A percentile compares a stretch with the other conserved stretches of the same genome.
Evolutionary conservation across 1,140 invertebrate species (phyloP).

Genomic region (Aphaenogaster ashmeadi): DNA sequence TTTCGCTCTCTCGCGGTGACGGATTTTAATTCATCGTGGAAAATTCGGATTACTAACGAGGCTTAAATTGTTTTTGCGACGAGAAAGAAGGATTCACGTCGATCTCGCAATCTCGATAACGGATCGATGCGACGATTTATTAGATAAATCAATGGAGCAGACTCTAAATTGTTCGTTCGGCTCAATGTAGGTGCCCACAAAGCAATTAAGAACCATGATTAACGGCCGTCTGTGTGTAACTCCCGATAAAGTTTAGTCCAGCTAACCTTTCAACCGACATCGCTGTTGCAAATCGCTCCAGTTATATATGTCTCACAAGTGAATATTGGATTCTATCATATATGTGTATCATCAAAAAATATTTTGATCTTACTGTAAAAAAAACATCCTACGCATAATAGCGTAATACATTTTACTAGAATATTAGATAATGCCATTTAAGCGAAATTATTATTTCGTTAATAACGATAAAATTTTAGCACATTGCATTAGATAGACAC

Average conservation of each 20-base stretch:
- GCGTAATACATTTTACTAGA: neutral
- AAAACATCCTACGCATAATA: neutral
- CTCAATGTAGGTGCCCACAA: slow-evolving; percentile 69
- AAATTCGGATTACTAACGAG: slow-evolving; percentile 70
- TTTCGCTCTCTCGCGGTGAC: neutral
- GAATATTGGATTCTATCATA: slow-evolving; percentile 43
- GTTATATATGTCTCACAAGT: slow-evolving; percentile 8
- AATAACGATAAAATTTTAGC: neutral
- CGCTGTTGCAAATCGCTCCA: slow-evolving; percentile 25
- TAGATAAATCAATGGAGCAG: slow-evolving; percentile 77
- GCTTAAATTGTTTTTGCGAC: slow-evolving; percentile 68
- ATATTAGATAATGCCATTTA: neutral
- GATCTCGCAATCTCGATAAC: slow-evolving; percentile 57
- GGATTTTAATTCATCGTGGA: slow-evolving; percentile 21
- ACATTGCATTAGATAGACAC: neutral
- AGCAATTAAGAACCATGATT: slow-evolving; percentile 80
- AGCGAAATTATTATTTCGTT: neutral
- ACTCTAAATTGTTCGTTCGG: slow-evolving; percentile 74
- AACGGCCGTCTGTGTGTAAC: slow-evolving; percentile 71
- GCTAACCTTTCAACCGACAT: slow-evolving; percentile 54
- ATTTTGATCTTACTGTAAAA: neutral
- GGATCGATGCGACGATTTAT: slow-evolving; percentile 73
- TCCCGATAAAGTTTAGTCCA: slow-evolving; percentile 66
- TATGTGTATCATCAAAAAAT: neutral
- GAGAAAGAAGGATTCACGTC: slow-evolving; percentile 56